Evolutionary conservation across 2,113 vertebrate genomes (phyloP).

Genomic region (human (Homo sapiens)): GRCh38 chr1:110518001-110518500

Average conservation of each 20-base stretch:
- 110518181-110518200: constrained; percentile 93
- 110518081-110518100: constrained; percentile 98
- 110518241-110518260: constrained; percentile 97
- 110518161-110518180: constrained; percentile 97
- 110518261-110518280: constrained; percentile 94
- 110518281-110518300: constrained; percentile 96
- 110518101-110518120: constrained; percentile 96
- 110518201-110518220: constrained; percentile 92
- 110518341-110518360: constrained; percentile 97
- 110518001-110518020: constrained; percentile 64
- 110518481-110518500: constrained; percentile 95
- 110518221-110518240: constrained; percentile 96
- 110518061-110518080: constrained; percentile 95
- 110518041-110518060: constrained; percentile 86
- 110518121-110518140: constrained; percentile 93
- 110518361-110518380: constrained; percentile 98
- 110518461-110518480: constrained; percentile 94
- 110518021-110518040: constrained; percentile 77
- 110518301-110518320: constrained; percentile 94
- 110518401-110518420: constrained; percentile 98
- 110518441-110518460: constrained; percentile 93
- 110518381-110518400: constrained; percentile 97
- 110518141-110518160: constrained; percentile 96
- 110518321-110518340: constrained; percentile 96
- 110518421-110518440: constrained; percentile 96